Conservation (phyloP, 2,888 invertebrate species). For the Nemoura dubitans region DNA sequence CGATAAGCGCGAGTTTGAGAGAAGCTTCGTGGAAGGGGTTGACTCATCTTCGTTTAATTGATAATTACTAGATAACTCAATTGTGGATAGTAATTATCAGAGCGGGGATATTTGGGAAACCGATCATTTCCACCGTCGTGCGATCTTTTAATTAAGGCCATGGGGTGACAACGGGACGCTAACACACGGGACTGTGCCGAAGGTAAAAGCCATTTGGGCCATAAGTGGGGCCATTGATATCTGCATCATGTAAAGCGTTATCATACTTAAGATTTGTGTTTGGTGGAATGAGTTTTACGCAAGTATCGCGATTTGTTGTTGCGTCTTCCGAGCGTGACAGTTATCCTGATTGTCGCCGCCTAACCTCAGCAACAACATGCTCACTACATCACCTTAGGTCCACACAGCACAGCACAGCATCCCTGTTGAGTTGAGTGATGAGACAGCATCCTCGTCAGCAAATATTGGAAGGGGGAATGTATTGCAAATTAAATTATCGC, state of each 20-base stretch:
- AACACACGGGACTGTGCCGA: too few relatives aligned
- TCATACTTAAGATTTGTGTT: not conserved
- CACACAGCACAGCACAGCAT: not conserved
- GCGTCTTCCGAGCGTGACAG: not conserved
- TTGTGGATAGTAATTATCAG: not conserved
- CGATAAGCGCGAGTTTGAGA: not conserved
- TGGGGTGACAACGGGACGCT: not conserved
- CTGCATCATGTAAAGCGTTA: too few relatives aligned
- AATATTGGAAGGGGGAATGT: slow-evolving; percentile 29
- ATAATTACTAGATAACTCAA: slow-evolving; percentile 12
- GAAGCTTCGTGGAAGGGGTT: not conserved
- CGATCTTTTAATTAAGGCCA: not conserved
- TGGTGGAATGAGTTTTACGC: not conserved
- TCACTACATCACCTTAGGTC: not conserved
- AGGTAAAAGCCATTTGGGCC: too few relatives aligned
- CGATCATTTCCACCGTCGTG: not conserved
- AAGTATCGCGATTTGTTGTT: not conserved
- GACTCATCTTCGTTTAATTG: not conserved
- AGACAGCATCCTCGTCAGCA: slow-evolving; percentile 31
- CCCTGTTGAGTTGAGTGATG: not conserved
- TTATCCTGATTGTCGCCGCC: not conserved
- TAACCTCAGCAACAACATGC: not conserved
- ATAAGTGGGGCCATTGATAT: too few relatives aligned
- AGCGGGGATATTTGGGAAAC: not conserved
- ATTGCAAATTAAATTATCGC: slow-evolving; percentile 41